phyloP scores from a whole-genome alignment of 2,797 vertebrate species.

The Petrocephalus schoutedeni region DNA sequence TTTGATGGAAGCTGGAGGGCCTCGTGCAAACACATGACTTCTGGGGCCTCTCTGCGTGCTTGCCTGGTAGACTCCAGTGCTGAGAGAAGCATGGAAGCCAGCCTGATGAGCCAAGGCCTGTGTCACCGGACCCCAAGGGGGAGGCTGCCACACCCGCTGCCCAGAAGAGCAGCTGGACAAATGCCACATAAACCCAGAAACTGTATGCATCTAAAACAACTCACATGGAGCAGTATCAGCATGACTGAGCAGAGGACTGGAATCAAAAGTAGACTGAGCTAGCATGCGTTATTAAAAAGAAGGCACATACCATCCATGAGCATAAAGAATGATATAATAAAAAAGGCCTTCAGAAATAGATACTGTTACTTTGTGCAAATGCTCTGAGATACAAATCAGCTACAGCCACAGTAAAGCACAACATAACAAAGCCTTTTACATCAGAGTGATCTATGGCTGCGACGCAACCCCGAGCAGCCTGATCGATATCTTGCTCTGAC shows the following conservation, averaged over 20 bases:
- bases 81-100: neutral
- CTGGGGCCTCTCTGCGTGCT: neutral
- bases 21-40: neutral
- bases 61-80: neutral
- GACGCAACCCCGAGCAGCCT: neutral
- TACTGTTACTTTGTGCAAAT: neutral
- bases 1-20: neutral
- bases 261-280: neutral
- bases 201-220: neutral
- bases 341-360: neutral
- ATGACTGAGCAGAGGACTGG: neutral
- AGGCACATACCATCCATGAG: neutral
- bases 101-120: neutral
- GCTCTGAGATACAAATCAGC: neutral
- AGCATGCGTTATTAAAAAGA: neutral
- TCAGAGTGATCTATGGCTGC: neutral
- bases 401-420: neutral
- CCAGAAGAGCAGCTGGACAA: neutral
- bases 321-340: neutral
- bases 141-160: neutral
- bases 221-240: neutral
- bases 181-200: neutral
- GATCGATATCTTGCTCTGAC: constrained; percentile 23
- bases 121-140: neutral
- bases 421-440: neutral